phyloP scores from a whole-genome alignment of 2,113 vertebrate species.

The Synodontis membranacea region DNA sequence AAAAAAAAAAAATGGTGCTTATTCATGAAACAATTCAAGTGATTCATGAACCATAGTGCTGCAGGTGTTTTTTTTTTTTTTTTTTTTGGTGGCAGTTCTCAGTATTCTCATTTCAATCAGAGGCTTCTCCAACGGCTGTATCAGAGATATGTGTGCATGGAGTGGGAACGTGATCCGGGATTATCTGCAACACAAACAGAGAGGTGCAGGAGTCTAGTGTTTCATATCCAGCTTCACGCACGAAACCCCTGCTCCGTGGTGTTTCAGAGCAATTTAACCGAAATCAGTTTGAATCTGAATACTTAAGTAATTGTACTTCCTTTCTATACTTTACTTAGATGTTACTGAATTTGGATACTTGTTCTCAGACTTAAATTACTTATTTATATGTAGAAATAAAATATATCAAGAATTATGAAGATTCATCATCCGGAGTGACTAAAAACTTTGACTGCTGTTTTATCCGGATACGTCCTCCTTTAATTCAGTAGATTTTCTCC shows the following conservation, averaged over 20 bases:
- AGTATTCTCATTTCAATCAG: conserved; percentile 39
- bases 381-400: not conserved
- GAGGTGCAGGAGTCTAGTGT: conserved; percentile 3
- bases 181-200: conserved; percentile 21
- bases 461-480: not conserved
- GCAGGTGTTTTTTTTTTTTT: conserved; percentile 55
- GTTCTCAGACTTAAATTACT: not conserved
- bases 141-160: not conserved
- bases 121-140: not conserved
- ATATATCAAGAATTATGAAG: not conserved
- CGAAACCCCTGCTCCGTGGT: not conserved
- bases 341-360: not conserved
- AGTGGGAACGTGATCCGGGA: conserved; percentile 16
- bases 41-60: conserved; percentile 46
- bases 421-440: not conserved
- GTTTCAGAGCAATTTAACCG: too few relatives aligned
- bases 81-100: conserved; percentile 36
- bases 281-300: not conserved
- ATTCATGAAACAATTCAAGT: conserved; percentile 40
- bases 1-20: conserved; percentile 42
- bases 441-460: not conserved
- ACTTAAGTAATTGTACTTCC: not conserved
- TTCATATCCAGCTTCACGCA: not conserved
- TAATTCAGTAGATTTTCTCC: not conserved
- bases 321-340: not conserved